Evolutionary conservation across 2,113 vertebrate species (phyloP), one percentile per base, ranked within the genome.

Genomic region (Cygnus buccinator): DNA sequence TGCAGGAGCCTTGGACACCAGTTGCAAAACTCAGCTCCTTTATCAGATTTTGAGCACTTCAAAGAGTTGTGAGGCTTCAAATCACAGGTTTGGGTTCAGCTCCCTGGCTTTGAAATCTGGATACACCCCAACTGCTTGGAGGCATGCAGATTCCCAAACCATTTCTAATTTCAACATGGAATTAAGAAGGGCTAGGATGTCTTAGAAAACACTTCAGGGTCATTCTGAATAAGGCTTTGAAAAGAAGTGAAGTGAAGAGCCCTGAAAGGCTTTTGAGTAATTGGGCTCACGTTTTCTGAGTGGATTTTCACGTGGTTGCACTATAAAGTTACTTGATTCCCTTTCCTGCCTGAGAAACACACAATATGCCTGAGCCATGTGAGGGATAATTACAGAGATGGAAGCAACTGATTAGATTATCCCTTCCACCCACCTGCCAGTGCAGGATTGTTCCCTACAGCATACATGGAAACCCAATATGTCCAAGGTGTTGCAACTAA

Each of bases 271-370:
- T 81, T 88, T 62, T 59, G 31, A 52, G 13, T n/a, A 62, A 70
- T 17, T 0, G 0, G 4, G 18, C n/a, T 15, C 13, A 23, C 1
- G 0, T 68, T 71, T 94, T 90, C 66, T 0, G 3, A 70, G 62
- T 41, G 55, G 68, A 80, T 79, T 95, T 93, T 96, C 94, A 62
- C 2, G 6, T 2, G 0, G 37, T 71, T 66, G 57, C 35, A 37
- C 67, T 70, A 66, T 54, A 84, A 79, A 66, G 62, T 76, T 85
- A 88, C 22, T 89, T 20, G 31, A 76, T 35, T 79, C 89, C 78
- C 58, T 71, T 89, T 71, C 66, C 84, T 87, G 43, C 78, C 71
- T 72, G 63, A 75, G 74, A 89, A 92, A 59, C 28, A 22, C 80
- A 55, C 44, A 68, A 11, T 44, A 57, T 66, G 21, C 73, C 58